phyloP scores from a whole-genome alignment of 1,140 invertebrate genomes.

The Listronotus oregonensis region DNA sequence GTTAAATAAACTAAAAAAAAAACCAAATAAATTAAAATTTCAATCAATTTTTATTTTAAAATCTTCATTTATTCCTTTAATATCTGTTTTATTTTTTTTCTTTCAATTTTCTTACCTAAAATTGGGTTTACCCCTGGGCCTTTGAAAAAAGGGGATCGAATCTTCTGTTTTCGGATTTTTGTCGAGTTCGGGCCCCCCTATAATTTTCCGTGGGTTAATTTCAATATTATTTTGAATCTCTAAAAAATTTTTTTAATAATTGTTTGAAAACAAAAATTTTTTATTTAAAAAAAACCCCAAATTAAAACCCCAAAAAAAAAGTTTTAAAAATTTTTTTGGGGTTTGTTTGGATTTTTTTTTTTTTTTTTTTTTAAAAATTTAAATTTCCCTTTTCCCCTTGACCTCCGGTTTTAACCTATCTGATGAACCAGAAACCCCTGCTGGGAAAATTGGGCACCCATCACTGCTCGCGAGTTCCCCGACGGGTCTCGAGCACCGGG shows the following conservation, averaged over 20 bases:
- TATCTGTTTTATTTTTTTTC: too few species aligned
- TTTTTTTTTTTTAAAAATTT: too few species aligned
- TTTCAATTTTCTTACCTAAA: slow-evolving; percentile 51
- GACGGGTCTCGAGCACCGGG: slow-evolving; percentile 78
- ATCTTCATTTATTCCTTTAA: too few species aligned
- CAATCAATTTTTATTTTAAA: too few species aligned
- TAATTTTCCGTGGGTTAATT: slow-evolving; percentile 57
- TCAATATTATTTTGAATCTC: slow-evolving; percentile 56
- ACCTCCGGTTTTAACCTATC: slow-evolving; percentile 51
- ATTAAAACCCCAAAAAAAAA: too few species aligned
- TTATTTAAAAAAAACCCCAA: too few species aligned
- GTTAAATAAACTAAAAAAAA: too few species aligned
- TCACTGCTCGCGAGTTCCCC: slow-evolving; percentile 80
- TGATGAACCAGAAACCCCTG: slow-evolving; percentile 33
- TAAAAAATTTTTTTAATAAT: slow-evolving; percentile 38
- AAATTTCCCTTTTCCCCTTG: slow-evolving; percentile 32
- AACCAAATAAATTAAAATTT: too few species aligned
- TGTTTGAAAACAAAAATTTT: too few species aligned
- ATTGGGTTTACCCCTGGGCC: slow-evolving; percentile 69
- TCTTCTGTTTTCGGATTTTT: slow-evolving; percentile 62
- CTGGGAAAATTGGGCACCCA: slow-evolving; percentile 48
- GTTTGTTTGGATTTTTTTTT: too few species aligned
- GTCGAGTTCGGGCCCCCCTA: slow-evolving; percentile 57
- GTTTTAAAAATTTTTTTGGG: too few species aligned
- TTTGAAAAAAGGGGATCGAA: slow-evolving; percentile 88